These are phyloP conservation scores for Smithornis capensis DNA, from an alignment of 2,113 vertebrate genomes.

Conservation along the genomic window DNA sequence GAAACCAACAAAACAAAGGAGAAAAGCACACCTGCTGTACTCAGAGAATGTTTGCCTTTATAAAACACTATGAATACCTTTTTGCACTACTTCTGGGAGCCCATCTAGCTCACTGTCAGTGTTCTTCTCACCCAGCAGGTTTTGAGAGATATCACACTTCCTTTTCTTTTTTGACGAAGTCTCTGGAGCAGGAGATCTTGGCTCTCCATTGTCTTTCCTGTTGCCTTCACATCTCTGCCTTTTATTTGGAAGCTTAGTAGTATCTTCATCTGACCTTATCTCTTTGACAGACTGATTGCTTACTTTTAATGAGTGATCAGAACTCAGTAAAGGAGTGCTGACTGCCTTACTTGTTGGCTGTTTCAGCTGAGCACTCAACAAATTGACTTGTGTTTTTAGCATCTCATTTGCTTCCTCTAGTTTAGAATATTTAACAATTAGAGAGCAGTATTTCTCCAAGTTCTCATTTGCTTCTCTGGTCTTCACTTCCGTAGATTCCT, in stretches of 20 bases:
- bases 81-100: slow-evolving; percentile 84
- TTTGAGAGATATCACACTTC: slow-evolving; percentile 54
- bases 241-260: slow-evolving; percentile 69
- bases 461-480: slow-evolving; percentile 83
- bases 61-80: slow-evolving; percentile 68
- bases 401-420: slow-evolving; percentile 84
- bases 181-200: slow-evolving; percentile 59
- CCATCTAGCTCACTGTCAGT: slow-evolving; percentile 76
- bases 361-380: slow-evolving; percentile 63
- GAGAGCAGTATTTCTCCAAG: slow-evolving; percentile 87
- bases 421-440: slow-evolving; percentile 84
- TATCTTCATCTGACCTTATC: slow-evolving; percentile 43
- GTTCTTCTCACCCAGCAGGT: not conserved
- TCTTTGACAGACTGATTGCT: not conserved
- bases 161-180: slow-evolving; percentile 74
- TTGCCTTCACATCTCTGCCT: slow-evolving; percentile 63
- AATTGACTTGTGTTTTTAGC: slow-evolving; percentile 76
- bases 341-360: not conserved
- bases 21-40: not conserved
- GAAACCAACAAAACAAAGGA: not conserved
- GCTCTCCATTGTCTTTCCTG: not conserved
- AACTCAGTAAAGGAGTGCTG: not conserved
- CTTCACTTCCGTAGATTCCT: slow-evolving; percentile 76
- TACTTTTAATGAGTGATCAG: not conserved
- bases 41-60: not conserved